These are phyloP conservation scores for Exocentrus adspersus DNA, from an alignment of 2,888 invertebrate genomes.

Conservation along the genomic window DNA sequence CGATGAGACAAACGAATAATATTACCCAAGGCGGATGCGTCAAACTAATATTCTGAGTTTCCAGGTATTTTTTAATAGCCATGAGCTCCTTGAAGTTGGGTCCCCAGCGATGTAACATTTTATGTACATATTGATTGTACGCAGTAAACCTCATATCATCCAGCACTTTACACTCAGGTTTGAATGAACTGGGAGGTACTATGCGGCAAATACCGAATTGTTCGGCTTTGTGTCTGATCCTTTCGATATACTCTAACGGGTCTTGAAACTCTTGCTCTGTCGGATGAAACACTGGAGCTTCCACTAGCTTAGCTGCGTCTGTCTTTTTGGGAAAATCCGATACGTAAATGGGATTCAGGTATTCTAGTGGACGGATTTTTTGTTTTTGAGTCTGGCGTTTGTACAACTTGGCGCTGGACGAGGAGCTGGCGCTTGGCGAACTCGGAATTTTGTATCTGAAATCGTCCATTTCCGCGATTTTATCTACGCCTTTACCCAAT, in stretches of 20 bases:
- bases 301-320: conserved; percentile 69
- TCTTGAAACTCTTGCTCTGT: conserved; percentile 87
- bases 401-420: conserved; percentile 60
- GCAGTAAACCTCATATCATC: conserved; percentile 89
- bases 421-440: conserved; percentile 62
- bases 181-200: conserved; percentile 82
- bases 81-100: conserved; percentile 85
- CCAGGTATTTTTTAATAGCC: conserved; percentile 84
- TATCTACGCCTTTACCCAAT: conserved; percentile 30
- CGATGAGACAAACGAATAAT: no score
- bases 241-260: conserved; percentile 85
- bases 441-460: conserved; percentile 62
- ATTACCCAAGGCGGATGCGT: conserved; percentile 82
- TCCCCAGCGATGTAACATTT: conserved; percentile 89
- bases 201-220: conserved; percentile 88
- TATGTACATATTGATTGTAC: conserved; percentile 90
- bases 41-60: conserved; percentile 79
- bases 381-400: conserved; percentile 54
- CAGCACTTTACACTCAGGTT: conserved; percentile 79
- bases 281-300: conserved; percentile 84
- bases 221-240: conserved; percentile 79
- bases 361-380: conserved; percentile 49
- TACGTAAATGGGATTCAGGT: conserved; percentile 58
- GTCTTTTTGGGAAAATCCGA: conserved; percentile 63
- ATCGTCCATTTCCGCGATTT: conserved; percentile 46